Conservation (phyloP, 1,140 invertebrate genomes). For the Drosophila pruinosa region DNA sequence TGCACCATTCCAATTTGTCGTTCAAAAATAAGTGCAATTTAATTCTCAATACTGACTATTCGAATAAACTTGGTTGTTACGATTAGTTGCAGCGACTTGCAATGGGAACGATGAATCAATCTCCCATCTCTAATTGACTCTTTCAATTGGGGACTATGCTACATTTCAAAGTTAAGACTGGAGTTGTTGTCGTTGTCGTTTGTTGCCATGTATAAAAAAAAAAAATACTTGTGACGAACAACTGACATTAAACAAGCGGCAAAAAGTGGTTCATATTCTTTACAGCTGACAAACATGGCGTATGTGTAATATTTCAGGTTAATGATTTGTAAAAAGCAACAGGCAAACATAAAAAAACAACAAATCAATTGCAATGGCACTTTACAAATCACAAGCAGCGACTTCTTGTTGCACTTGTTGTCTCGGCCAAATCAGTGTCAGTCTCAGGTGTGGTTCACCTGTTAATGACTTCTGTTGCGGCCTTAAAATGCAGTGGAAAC, state of each 20-base stretch:
- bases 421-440: constrained; percentile 43
- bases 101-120: neutral
- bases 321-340: constrained; percentile 28
- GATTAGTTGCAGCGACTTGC: neutral
- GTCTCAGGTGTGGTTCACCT: constrained; percentile 57
- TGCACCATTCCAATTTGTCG: neutral
- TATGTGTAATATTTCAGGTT: constrained; percentile 56
- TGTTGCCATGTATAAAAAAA: too few species aligned
- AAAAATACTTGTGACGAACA: constrained; percentile 51
- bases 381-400: constrained; percentile 65
- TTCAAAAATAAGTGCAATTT: neutral
- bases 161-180: constrained; percentile 27
- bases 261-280: constrained; percentile 44
- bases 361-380: constrained; percentile 53
- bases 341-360: constrained; percentile 13
- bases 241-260: constrained; percentile 26
- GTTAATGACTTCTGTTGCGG: constrained; percentile 73
- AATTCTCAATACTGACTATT: neutral
- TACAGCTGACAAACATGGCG: constrained; percentile 23
- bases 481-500: constrained; percentile 53
- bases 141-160: neutral
- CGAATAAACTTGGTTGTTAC: too few species aligned
- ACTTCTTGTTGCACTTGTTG: constrained; percentile 21
- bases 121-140: constrained; percentile 11
- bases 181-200: constrained; percentile 10